Evolutionary conservation across 2,797 vertebrate genomes (phyloP), one percentile per base, ranked within the genome.

Genomic region (Zalophus californianus): DNA sequence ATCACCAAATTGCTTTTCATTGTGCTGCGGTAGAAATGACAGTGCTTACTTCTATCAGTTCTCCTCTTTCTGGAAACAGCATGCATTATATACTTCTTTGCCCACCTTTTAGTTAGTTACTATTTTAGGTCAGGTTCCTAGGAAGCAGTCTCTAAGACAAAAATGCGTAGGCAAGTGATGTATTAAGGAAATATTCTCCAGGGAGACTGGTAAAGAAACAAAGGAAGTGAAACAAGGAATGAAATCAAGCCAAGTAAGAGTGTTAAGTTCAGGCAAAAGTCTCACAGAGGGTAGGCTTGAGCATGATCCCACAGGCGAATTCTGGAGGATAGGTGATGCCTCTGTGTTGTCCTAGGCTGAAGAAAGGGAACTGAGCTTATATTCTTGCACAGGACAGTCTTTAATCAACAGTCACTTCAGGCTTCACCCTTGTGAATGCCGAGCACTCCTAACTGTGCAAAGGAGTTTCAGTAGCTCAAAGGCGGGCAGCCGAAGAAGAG

Each of bases 1-100:
- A 89, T 82, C 62, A 95, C 29, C 62, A 91, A 80, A 64, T 35
- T 73, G 25, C 14, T 82, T 89, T 94, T 93, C 15, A 72, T 64
- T 88, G 16, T 32, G 11, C 32, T 66, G 4, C 11, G 7, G 50
- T 62, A 80, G 83, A 66, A 62, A 79, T 48, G 29, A 52, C 35
- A 86, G 58, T 38, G 14, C 35, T 91, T 56, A 12, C 41, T 15
- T 68, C 1, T n/a, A 41, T 86, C 35, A 25, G 20, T 60, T 91
- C 68, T 54, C 13, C 15, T 78, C 8, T 89, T 78, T 86, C 68
- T 52, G 48, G 56, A 84, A 92, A 87, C 9, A 7, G 20, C 62
- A 62, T 77, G 3, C 54, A 90, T 92, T 25, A 83, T 11, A 44
- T 11, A 44, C 10, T 73, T 54, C 2, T 75, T 29, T 35, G 23